Evolutionary conservation across 1,140 invertebrate species (phyloP).

Genomic region (Leptoteleia sp.): DNA sequence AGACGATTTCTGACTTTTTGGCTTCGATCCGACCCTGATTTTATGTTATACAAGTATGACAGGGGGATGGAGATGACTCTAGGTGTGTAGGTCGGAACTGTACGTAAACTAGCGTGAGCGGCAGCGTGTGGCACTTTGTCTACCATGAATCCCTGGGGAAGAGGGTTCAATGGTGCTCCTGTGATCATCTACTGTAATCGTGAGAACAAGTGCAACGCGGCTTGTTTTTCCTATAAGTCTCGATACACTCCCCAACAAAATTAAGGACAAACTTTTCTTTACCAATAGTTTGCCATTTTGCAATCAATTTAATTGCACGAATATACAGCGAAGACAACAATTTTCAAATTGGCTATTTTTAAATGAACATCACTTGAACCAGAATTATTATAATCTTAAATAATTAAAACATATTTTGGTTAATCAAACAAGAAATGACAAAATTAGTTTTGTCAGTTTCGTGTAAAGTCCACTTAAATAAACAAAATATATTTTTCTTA

Average conservation of each 20-base stretch:
- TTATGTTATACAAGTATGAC: slow-evolving; percentile 56
- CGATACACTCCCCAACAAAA: slow-evolving; percentile 56
- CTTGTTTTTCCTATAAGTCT: slow-evolving; percentile 58
- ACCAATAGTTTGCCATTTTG: too few relatives aligned
- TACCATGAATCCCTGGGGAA: slow-evolving; percentile 70
- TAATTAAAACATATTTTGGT: too few relatives aligned
- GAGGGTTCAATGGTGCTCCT: slow-evolving; percentile 64
- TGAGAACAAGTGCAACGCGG: slow-evolving; percentile 80
- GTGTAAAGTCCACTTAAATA: too few relatives aligned
- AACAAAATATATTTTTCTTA: too few relatives aligned
- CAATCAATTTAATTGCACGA: too few relatives aligned
- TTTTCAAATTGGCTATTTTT: too few relatives aligned
- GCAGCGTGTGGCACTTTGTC: slow-evolving; percentile 71
- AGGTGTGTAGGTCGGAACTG: slow-evolving; percentile 53
- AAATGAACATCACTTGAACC: too few relatives aligned
- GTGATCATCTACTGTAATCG: slow-evolving; percentile 68
- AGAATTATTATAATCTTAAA: too few relatives aligned
- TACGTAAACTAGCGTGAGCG: slow-evolving; percentile 55
- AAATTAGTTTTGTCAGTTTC: too few relatives aligned
- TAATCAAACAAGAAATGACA: too few relatives aligned
- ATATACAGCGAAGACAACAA: too few relatives aligned
- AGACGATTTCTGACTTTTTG: slow-evolving; percentile 48
- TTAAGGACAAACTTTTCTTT: too few relatives aligned
- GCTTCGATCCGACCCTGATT: slow-evolving; percentile 53
- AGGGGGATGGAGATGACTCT: slow-evolving; percentile 44